These are phyloP conservation scores for Dromaius novaehollandiae DNA, from an alignment of 2,113 vertebrate species.

Conservation along the genomic window DNA sequence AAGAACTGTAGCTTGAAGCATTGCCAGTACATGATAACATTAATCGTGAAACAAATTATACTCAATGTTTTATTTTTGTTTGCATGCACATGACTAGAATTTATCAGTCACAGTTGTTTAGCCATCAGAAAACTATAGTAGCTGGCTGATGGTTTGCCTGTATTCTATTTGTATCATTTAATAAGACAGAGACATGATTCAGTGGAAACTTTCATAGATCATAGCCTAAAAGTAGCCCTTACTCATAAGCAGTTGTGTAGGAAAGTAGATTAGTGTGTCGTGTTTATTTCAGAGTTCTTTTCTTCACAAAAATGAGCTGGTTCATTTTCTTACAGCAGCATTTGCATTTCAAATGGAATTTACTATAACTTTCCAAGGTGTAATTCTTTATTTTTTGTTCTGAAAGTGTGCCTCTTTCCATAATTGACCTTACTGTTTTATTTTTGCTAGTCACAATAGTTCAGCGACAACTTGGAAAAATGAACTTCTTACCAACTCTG, in stretches of 20 bases:
- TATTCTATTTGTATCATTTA: conserved; percentile 26
- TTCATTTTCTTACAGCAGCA: background rate
- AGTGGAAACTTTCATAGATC: background rate
- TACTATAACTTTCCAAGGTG: background rate
- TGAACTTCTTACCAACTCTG: background rate
- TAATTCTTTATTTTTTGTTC: background rate
- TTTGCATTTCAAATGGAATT: background rate
- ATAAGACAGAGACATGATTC: background rate
- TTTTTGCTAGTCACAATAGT: background rate
- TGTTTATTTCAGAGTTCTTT: background rate
- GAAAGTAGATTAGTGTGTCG: background rate
- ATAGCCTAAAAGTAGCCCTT: conserved; percentile 29
- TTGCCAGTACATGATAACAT: conserved; percentile 53
- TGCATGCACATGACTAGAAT: conserved; percentile 5
- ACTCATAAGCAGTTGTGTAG: background rate
- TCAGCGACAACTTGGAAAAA: background rate
- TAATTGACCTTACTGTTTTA: background rate
- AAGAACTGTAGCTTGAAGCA: conserved; percentile 48
- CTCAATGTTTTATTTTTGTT: conserved; percentile 35
- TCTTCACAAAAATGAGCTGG: background rate
- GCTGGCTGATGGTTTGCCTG: background rate
- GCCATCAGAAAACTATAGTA: background rate
- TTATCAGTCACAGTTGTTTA: conserved; percentile 23
- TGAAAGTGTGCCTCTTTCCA: background rate
- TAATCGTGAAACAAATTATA: conserved; percentile 69